These are phyloP conservation scores for Drosophila algonquin DNA, from an alignment of 2,888 invertebrate species.

Conservation along the genomic window DNA sequence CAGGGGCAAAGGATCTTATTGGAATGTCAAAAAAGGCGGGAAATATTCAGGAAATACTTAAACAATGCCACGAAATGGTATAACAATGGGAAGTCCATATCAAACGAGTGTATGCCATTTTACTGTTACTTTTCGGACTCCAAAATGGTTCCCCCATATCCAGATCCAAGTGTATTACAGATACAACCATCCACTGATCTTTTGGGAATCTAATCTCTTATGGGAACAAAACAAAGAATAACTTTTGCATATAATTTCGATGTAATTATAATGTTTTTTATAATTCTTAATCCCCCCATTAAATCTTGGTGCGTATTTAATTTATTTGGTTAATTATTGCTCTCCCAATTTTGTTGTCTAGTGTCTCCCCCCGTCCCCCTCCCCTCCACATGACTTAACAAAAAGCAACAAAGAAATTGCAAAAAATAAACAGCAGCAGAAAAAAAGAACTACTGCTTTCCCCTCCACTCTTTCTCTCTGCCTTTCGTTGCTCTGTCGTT, in stretches of 20 bases:
- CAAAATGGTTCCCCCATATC: not conserved
- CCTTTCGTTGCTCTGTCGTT: not conserved
- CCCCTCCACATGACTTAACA: too few relatives aligned
- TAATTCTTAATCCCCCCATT: too few relatives aligned
- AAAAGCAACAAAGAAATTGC: conserved; percentile 6
- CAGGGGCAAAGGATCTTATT: not conserved
- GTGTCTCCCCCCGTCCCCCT: not conserved
- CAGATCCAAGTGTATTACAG: too few relatives aligned
- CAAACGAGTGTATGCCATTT: not conserved
- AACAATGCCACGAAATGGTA: not conserved
- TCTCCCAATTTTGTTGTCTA: not conserved
- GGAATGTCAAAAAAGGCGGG: not conserved
- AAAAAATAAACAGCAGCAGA: conserved; percentile 6
- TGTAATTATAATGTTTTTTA: not conserved
- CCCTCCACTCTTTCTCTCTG: conserved; percentile 10
- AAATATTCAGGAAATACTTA: not conserved
- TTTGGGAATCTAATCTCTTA: too few relatives aligned
- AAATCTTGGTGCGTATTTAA: too few relatives aligned
- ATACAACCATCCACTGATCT: not conserved
- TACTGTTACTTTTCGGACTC: not conserved
- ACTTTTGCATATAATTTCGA: too few relatives aligned
- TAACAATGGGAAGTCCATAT: too few relatives aligned
- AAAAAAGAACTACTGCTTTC: conserved; percentile 12
- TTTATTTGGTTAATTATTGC: not conserved
- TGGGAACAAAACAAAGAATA: too few relatives aligned